These are phyloP conservation scores for Anastatus disparis DNA, from an alignment of 1,140 invertebrate species.

Conservation along the genomic window DNA sequence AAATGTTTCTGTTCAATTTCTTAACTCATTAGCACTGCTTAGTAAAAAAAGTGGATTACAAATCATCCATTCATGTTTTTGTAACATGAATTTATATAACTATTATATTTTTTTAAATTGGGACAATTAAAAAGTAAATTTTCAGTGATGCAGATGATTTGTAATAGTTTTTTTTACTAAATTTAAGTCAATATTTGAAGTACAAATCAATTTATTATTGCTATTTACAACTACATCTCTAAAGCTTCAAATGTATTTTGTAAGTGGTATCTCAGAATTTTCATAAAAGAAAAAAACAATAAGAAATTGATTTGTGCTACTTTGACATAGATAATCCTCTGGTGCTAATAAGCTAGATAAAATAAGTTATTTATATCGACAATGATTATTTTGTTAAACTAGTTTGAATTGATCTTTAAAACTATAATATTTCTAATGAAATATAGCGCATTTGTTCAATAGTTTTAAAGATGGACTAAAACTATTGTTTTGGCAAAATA, in stretches of 20 bases:
- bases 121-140: too few species aligned
- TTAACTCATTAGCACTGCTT: constrained; percentile 27
- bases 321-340: constrained; percentile 20
- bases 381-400: constrained; percentile 34
- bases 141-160: too few species aligned
- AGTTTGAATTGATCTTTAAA: constrained; percentile 21
- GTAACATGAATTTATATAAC: not conserved
- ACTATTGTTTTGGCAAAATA: constrained; percentile 28
- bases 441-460: not conserved
- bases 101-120: constrained; percentile 1
- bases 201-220: not conserved
- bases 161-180: not conserved
- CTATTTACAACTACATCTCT: not conserved
- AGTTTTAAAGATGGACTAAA: constrained; percentile 22
- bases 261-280: not conserved
- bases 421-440: constrained; percentile 11
- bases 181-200: not conserved
- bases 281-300: not conserved
- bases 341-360: constrained; percentile 27
- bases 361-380: constrained; percentile 35
- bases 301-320: not conserved
- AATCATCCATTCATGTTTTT: not conserved
- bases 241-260: not conserved
- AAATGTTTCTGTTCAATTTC: constrained; percentile 20
- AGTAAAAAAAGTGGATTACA: not conserved